Base-by-base conservation (phyloP, 2,113 vertebrate genomes). In the Pimephales promelas region DNA sequence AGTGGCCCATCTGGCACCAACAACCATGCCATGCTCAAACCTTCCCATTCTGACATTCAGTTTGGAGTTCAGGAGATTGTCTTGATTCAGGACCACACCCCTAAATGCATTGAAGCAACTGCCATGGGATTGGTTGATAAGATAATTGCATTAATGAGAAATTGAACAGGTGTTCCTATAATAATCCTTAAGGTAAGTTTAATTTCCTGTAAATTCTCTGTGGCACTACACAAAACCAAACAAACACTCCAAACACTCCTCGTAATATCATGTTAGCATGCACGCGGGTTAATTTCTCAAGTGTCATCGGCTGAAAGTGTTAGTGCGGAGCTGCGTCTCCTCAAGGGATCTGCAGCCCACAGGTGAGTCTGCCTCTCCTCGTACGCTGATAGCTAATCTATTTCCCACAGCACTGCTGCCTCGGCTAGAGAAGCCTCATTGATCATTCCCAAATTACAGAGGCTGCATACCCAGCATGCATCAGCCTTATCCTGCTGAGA, bases 361-460 rank as follows among this genome's bases (percentile, higher is more conserved):
- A 79, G 77, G 77, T 79, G 78, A 81, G 79, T 40, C 28, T 66
- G 59, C 59, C 57, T 70, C 79, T 40, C 20, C 79, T 81, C 62
- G 13, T 54, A n/a, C 11, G 1, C 79, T 70, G 79, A 81, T 68
- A 81, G 79, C 47, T 81, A 81, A 81, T 81, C 79, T 56, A 81
- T 81, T 81, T 81, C 79, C 78, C 61, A 66, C 40, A 66, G 43
- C 78, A 40, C 79, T 49, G 43, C 59, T 79, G 59, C 59, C 77
- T 31, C 3, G 31, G 31, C 28, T 70, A n/a, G 64, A 81, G 62
- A 40, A 81, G 47, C 62, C 45, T 70, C 79, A 81, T 70, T 81
- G 79, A 81, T 81, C 79, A 81, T 81, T 81, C 79, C 61, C 47
- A 81, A 81, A 81, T 81, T 81, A 81, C 79, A 34, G 47, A 70